phyloP scores from a whole-genome alignment of 1,140 invertebrate genomes.

The Elysia chlorotica region DNA sequence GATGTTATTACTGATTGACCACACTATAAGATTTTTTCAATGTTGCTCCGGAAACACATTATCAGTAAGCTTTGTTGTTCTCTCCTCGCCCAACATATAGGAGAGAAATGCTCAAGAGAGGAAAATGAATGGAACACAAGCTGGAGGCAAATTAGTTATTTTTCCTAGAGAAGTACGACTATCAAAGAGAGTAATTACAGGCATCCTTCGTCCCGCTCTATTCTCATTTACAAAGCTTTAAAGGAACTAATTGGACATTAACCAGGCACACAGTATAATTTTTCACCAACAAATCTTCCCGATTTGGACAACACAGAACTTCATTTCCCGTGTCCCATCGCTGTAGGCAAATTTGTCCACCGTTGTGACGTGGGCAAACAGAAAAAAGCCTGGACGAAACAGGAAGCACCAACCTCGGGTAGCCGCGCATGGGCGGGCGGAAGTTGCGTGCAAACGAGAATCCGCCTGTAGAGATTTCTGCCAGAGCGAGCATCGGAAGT shows the following conservation, averaged over 20 bases:
- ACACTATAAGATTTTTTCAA: too few relatives aligned
- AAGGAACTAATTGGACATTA: constrained; percentile 22
- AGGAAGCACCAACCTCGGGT: constrained; percentile 19
- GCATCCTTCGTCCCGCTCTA: not conserved
- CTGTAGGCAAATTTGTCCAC: constrained; percentile 23
- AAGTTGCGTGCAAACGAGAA: constrained; percentile 24
- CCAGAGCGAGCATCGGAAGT: constrained; percentile 21
- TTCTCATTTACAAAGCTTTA: constrained; percentile 6
- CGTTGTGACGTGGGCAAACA: constrained; percentile 16
- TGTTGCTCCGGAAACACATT: too few relatives aligned
- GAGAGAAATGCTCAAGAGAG: too few relatives aligned
- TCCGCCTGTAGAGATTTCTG: constrained; percentile 19
- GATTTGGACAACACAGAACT: constrained; percentile 12
- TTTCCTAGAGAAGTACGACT: too few relatives aligned
- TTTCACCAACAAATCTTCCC: constrained; percentile 18
- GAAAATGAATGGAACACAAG: too few relatives aligned
- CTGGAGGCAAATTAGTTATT: too few relatives aligned
- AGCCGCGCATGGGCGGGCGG: not conserved
- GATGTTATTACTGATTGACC: too few relatives aligned
- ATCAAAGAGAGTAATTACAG: constrained; percentile 5
- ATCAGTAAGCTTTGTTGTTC: too few relatives aligned
- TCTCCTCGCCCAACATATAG: too few relatives aligned
- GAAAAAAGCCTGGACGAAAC: constrained; percentile 15
- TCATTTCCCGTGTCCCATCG: constrained; percentile 17
- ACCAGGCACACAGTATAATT: constrained; percentile 14